A percentile compares a stretch with the other conserved stretches of the same genome.
These are phyloP conservation scores for Drosophila algonquin DNA, from an alignment of 2,888 invertebrate genomes.

Conservation along the genomic window DNA sequence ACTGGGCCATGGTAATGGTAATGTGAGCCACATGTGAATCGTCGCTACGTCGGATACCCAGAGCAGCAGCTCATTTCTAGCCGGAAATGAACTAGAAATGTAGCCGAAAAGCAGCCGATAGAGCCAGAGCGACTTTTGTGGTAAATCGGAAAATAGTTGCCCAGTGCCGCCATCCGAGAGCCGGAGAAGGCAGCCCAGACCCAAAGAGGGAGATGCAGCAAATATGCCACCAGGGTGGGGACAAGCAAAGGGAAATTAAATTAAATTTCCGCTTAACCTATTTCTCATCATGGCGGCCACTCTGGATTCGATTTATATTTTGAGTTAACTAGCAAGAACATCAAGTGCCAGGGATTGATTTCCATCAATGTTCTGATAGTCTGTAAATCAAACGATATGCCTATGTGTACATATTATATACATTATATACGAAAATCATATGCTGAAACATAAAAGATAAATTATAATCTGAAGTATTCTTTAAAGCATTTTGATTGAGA, in stretches of 20 bases:
- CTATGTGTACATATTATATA: neutral
- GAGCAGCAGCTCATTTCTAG: slow-evolving; percentile 73
- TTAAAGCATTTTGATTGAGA: no score
- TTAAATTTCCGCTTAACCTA: slow-evolving; percentile 72
- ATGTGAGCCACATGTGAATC: slow-evolving; percentile 47
- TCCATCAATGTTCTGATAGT: neutral
- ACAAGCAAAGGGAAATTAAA: slow-evolving; percentile 57
- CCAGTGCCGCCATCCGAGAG: slow-evolving; percentile 18
- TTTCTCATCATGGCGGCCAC: slow-evolving; percentile 8
- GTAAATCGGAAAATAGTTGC: slow-evolving; percentile 71
- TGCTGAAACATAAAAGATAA: no score
- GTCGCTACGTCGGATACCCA: slow-evolving; percentile 29
- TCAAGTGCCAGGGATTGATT: neutral
- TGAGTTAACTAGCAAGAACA: neutral
- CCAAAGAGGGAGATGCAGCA: neutral
- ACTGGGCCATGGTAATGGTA: neutral
- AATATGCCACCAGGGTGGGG: neutral
- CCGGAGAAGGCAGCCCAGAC: slow-evolving; percentile 16
- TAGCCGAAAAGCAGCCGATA: slow-evolving; percentile 58
- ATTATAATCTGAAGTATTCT: no score
- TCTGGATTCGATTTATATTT: neutral
- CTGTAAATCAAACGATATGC: neutral
- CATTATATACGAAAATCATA: no score
- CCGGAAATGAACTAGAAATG: slow-evolving; percentile 77
- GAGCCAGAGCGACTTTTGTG: slow-evolving; percentile 61